Evolutionary conservation across 2,888 invertebrate species (phyloP).

Genomic region (Drosophila rubida): DNA sequence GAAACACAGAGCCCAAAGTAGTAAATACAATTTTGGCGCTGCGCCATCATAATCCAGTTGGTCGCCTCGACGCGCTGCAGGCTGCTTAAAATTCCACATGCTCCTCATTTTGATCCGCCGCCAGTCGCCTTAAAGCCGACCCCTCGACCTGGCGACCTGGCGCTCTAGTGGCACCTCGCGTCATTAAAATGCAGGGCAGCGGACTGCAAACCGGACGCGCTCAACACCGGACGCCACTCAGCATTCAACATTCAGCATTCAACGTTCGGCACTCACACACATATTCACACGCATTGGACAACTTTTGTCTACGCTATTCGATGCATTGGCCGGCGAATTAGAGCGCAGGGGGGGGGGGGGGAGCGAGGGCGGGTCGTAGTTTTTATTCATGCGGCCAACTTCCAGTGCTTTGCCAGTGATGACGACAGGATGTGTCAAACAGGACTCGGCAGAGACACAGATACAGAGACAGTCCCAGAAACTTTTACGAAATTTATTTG

Average conservation of each 20-base stretch:
- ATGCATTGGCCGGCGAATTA: constrained; percentile 32
- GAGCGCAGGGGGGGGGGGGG: background rate
- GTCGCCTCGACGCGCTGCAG: constrained; percentile 12
- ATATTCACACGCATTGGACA: background rate
- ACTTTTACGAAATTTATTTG: constrained; percentile 59
- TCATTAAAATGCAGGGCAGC: constrained; percentile 57
- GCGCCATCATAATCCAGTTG: constrained; percentile 59
- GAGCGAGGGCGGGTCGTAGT: background rate
- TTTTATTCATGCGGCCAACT: constrained; percentile 40
- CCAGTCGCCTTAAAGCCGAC: constrained; percentile 23
- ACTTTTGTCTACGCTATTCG: constrained; percentile 17
- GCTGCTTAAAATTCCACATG: constrained; percentile 64
- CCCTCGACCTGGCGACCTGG: background rate
- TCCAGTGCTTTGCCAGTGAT: constrained; percentile 35
- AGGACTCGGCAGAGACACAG: constrained; percentile 31
- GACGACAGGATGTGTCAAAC: constrained; percentile 71
- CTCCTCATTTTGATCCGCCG: constrained; percentile 49
- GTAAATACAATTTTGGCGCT: constrained; percentile 56
- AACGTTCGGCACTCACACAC: background rate
- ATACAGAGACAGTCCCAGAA: constrained; percentile 15
- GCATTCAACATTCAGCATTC: background rate
- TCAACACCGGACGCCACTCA: constrained; percentile 2
- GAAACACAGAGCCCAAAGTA: constrained; percentile 4
- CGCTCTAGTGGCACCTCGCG: constrained; percentile 1
- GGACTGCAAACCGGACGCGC: constrained; percentile 48